Evolutionary conservation across 2,888 invertebrate genomes (phyloP), one percentile per base, ranked within the genome.

Genomic region (Cantharis rufa): DNA sequence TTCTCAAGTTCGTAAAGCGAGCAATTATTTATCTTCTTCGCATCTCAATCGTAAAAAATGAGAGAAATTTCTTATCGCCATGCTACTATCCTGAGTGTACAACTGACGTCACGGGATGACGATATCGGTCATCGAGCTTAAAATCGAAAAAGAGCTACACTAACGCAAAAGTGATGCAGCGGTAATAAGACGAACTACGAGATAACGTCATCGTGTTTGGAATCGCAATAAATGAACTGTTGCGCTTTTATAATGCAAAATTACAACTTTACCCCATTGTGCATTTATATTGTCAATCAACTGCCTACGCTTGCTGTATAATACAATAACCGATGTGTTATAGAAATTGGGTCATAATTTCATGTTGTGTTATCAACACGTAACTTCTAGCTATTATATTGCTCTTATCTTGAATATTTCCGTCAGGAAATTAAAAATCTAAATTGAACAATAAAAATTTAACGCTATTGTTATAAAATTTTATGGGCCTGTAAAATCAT

Each of bases 81-180:
- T n/a, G n/a, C 48, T 48, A 4, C 48, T 48, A 48, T 27, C 11
- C 69, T 13, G 78, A 76, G 63, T 78, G 78, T 78, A 78, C 78
- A 18, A 62, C 28, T 74, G 76, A 78, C 78, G 78, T 78, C 76
- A 76, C 69, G 62, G 74, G 74, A 74, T 75, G 75, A 75, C 75
- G 75, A 70, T 72, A 66, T 69, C 77, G 77, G 77, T 77, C 77
- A 77, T 77, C 77, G 77, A 74, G 77, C 77, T 75, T 71, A 61
- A 70, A 32, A 77, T 74, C 69, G 74, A 72, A 64, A 74, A 74
- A 75, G 68, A 66, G 77, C 77, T 74, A 77, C 72, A 28, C 61
- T 63, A 75, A 71, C 77, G 77, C 77, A 61, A 62, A 62, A 71
- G 69, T 77, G 75, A 74, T 77, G 77, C 77, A 77, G 77, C 75